phyloP scores from a whole-genome alignment of 2,797 vertebrate species.

The Tenualosa ilisha region DNA sequence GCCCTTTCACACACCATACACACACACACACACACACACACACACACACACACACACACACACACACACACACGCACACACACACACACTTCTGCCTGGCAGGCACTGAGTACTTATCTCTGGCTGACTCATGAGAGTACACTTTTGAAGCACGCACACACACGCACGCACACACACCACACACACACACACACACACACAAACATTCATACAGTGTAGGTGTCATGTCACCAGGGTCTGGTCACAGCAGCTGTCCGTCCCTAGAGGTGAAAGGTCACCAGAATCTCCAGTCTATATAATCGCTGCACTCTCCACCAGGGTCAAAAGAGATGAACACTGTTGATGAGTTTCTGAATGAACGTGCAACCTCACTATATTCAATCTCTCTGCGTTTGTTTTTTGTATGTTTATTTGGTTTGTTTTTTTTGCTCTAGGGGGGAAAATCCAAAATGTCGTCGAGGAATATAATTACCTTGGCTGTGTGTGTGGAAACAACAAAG shows the following conservation, averaged over 20 bases:
- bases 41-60: neutral
- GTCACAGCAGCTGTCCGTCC: neutral
- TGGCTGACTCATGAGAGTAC: too few species aligned
- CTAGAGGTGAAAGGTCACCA: neutral
- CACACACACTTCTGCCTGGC: neutral
- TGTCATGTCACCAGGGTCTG: neutral
- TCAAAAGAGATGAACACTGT: neutral
- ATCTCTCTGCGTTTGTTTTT: conserved; percentile 51
- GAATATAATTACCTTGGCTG: conserved; percentile 52
- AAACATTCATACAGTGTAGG: neutral
- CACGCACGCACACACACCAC: neutral
- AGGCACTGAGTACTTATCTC: too few species aligned
- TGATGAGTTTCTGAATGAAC: neutral
- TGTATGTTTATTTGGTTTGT: too few species aligned
- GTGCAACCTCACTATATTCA: neutral
- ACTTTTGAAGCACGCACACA: neutral
- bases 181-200: conserved; percentile 4
- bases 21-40: neutral
- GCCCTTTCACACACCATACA: neutral
- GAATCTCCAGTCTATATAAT: neutral
- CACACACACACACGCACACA: neutral
- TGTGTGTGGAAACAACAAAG: conserved; percentile 59
- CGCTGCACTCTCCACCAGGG: neutral
- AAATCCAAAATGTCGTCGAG: conserved; percentile 52
- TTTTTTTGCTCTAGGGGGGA: conserved; percentile 49